Percentiles rank a stretch among this genome's conserved stretches.
phyloP scores from a whole-genome alignment of 2,888 invertebrate species.

The Prosopocoilus inquinatus region DNA sequence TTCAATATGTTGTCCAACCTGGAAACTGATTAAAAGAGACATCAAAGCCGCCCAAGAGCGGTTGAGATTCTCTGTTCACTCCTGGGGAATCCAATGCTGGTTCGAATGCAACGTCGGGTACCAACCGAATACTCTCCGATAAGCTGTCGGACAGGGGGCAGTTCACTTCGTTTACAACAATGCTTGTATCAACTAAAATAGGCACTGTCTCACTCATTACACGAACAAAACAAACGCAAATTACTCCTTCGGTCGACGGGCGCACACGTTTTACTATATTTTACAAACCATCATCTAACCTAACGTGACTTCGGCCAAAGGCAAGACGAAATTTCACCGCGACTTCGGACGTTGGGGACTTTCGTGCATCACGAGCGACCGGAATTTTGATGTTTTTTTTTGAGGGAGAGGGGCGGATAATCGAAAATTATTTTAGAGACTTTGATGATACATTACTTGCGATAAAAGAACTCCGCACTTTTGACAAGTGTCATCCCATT shows the following conservation, averaged over 20 bases:
- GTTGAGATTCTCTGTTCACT: slow-evolving; percentile 89
- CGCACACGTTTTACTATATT: slow-evolving; percentile 17
- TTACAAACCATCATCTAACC: slow-evolving; percentile 24
- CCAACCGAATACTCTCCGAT: slow-evolving; percentile 69
- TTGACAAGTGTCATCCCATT: slow-evolving; percentile 31
- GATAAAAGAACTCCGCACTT: slow-evolving; percentile 25
- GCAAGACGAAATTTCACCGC: too few relatives aligned
- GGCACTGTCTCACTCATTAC: slow-evolving; percentile 44
- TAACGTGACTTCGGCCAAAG: slow-evolving; percentile 15
- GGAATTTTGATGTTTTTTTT: slow-evolving; percentile 14
- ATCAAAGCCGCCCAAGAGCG: slow-evolving; percentile 83
- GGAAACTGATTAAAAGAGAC: slow-evolving; percentile 82
- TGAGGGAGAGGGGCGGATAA: not conserved
- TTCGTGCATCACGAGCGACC: slow-evolving; percentile 6
- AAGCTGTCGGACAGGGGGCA: slow-evolving; percentile 43
- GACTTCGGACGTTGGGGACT: too few relatives aligned
- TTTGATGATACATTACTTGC: slow-evolving; percentile 20
- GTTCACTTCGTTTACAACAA: slow-evolving; percentile 41
- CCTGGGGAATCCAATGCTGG: slow-evolving; percentile 81
- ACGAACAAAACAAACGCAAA: slow-evolving; percentile 8
- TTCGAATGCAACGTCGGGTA: slow-evolving; percentile 82
- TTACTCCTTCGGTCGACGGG: not conserved
- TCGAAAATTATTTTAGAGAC: slow-evolving; percentile 13
- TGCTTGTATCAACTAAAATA: slow-evolving; percentile 46
- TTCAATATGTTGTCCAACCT: slow-evolving; percentile 56